Percentiles rank a stretch among this genome's conserved stretches.
phyloP scores from a whole-genome alignment of 2,113 vertebrate species.

The Ornithorhynchus anatinus region DNA sequence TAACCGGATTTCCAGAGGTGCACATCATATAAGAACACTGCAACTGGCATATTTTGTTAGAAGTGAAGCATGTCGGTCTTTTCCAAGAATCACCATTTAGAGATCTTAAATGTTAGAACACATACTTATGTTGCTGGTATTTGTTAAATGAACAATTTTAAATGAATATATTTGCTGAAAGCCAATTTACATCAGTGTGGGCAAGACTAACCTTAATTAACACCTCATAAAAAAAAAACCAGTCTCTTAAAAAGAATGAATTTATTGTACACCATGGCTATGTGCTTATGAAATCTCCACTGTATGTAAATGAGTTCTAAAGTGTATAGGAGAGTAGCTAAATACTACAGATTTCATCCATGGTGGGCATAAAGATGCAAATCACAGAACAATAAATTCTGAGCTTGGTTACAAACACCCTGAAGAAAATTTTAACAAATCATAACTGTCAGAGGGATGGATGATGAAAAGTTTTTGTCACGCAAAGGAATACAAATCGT shows the following conservation, averaged over 20 bases:
- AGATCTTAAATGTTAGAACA: neutral
- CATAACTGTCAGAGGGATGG: constrained; percentile 65
- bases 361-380: constrained; percentile 67
- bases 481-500: constrained; percentile 69
- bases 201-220: constrained; percentile 50
- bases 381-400: constrained; percentile 66
- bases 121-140: neutral
- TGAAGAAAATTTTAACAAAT: constrained; percentile 68
- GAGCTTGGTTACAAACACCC: constrained; percentile 58
- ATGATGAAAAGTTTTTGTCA: constrained; percentile 67
- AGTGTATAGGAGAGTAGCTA: constrained; percentile 16
- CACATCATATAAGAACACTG: constrained; percentile 19
- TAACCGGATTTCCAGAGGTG: no score
- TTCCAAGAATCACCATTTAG: neutral
- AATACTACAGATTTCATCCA: constrained; percentile 28
- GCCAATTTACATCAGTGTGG: neutral
- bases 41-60: constrained; percentile 24
- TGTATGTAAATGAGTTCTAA: constrained; percentile 40
- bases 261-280: constrained; percentile 50
- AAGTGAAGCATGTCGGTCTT: constrained; percentile 13
- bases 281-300: constrained; percentile 45
- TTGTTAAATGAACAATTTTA: constrained; percentile 51
- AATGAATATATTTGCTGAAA: neutral
- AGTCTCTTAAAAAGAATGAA: constrained; percentile 42
- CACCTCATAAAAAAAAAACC: constrained; percentile 54